Conservation (phyloP, 1,140 invertebrate species). For the Cydia pomonella region DNA sequence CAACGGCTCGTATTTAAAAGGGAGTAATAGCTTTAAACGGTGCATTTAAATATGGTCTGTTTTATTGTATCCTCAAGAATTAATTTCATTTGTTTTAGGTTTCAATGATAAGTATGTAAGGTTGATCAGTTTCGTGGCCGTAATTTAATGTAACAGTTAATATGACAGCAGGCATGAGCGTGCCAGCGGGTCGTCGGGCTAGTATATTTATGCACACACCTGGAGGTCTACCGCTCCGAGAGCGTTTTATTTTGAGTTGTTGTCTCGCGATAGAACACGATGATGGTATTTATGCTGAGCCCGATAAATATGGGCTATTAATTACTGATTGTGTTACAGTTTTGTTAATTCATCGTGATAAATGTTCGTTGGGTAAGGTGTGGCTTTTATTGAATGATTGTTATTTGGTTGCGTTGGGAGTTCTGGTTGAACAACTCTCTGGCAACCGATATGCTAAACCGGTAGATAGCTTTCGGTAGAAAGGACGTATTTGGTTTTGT, state of each 20-base stretch:
- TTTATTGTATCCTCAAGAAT: conserved; percentile 31
- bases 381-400: conserved; percentile 28
- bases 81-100: conserved; percentile 38
- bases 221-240: conserved; percentile 66
- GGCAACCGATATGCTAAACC: background rate
- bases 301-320: conserved; percentile 74
- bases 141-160: conserved; percentile 81
- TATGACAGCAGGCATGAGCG: conserved; percentile 78
- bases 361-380: conserved; percentile 44
- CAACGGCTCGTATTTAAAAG: conserved; percentile 40
- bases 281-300: conserved; percentile 67
- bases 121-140: conserved; percentile 67
- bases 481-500: background rate
- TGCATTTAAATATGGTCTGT: conserved; percentile 38
- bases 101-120: conserved; percentile 65
- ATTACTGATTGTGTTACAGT: conserved; percentile 74
- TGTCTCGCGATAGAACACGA: conserved; percentile 65
- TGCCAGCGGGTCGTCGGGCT: conserved; percentile 74
- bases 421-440: background rate
- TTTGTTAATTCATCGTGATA: conserved; percentile 74
- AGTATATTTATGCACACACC: conserved; percentile 78
- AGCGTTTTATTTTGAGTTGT: conserved; percentile 67
- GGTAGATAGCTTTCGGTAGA: no score
- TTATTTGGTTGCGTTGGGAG: background rate
- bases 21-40: conserved; percentile 35